Evolutionary conservation across 2,113 vertebrate genomes (phyloP).

Genomic region (Falcunculus frontatus): DNA sequence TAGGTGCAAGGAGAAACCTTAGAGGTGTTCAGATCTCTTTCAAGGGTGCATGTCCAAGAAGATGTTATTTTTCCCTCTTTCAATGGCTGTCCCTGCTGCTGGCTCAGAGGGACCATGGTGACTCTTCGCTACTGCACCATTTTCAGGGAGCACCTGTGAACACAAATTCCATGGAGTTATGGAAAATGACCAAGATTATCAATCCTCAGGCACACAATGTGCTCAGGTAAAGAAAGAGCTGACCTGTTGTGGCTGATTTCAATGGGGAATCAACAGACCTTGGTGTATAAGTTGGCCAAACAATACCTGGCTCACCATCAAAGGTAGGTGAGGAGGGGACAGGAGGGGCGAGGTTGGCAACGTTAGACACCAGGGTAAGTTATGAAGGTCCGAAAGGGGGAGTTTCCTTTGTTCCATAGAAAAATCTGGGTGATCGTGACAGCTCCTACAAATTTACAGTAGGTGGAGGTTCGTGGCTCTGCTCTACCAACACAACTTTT

Average conservation of each 20-base stretch:
- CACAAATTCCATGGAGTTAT: neutral
- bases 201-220: neutral
- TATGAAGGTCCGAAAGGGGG: neutral
- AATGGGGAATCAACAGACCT: neutral
- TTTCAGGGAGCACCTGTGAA: neutral
- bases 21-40: neutral
- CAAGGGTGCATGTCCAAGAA: neutral
- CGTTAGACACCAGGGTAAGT: neutral
- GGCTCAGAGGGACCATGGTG: neutral
- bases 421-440: neutral
- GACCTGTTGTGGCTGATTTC: neutral
- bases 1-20: neutral
- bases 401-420: neutral
- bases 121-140: neutral
- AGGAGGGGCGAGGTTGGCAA: neutral
- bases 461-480: neutral
- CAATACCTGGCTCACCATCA: conserved; percentile 6
- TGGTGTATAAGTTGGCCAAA: neutral
- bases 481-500: neutral
- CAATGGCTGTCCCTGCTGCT: neutral
- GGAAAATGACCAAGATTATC: neutral
- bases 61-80: neutral
- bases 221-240: neutral
- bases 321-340: neutral
- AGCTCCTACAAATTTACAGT: neutral